These are phyloP conservation scores for Agonopterix heracliana DNA, from an alignment of 2,888 invertebrate species.

Conservation along the genomic window DNA sequence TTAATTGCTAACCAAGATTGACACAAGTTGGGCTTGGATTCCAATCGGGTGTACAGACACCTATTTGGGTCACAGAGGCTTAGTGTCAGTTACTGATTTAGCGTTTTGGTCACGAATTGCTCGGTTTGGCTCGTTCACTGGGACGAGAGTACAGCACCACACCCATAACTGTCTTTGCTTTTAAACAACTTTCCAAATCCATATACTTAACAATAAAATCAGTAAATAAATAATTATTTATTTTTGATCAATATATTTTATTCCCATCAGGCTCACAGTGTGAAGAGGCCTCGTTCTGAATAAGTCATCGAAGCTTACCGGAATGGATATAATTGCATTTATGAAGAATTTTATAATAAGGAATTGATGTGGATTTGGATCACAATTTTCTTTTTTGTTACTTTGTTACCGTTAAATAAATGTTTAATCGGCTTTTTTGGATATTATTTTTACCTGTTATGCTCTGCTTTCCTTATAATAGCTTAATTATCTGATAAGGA, in stretches of 20 bases:
- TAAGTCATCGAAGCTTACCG: conserved; percentile 34
- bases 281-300: conserved; percentile 48
- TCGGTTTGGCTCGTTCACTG: no score
- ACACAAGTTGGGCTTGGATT: no score
- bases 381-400: conserved; percentile 45
- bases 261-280: conserved; percentile 70
- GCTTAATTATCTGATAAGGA: no score
- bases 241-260: conserved; percentile 26
- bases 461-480: conserved; percentile 13
- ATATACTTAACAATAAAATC: conserved; percentile 40
- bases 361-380: conserved; percentile 58
- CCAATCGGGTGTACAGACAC: no score
- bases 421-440: conserved; percentile 45
- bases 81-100: no score
- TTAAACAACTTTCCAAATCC: conserved; percentile 48
- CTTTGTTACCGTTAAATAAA: conserved; percentile 49
- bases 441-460: conserved; percentile 27
- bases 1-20: no score
- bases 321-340: conserved; percentile 53
- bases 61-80: no score
- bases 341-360: conserved; percentile 40
- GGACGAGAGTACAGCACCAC: no score
- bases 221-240: no score
- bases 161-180: neutral
- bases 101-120: no score